Conservation (phyloP, 2,113 vertebrate species). For the Synchiropus splendidus region DNA sequence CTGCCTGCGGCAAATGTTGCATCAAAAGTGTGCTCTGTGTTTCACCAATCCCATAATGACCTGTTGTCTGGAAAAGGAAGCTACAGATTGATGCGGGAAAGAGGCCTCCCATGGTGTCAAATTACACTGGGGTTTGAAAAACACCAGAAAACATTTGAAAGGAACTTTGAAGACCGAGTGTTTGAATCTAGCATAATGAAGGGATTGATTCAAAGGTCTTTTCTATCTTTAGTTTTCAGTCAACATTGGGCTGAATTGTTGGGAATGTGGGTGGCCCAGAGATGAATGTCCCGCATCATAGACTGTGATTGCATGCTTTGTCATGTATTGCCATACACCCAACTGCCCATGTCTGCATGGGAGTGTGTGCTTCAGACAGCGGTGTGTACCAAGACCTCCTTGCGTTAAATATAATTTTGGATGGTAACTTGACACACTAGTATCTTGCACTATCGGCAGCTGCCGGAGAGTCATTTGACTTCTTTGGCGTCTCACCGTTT, state of each 20-base stretch:
- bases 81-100: slow-evolving; percentile 16
- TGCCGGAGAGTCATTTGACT: no score
- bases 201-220: no score
- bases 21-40: slow-evolving; percentile 9
- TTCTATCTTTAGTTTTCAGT: neutral
- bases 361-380: no score
- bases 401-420: no score
- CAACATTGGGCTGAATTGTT: neutral
- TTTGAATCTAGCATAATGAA: no score
- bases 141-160: neutral
- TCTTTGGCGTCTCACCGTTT: no score
- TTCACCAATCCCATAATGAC: slow-evolving; percentile 25
- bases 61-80: slow-evolving; percentile 22
- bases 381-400: no score
- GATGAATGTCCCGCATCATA: neutral
- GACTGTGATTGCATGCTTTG: neutral
- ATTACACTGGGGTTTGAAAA: slow-evolving; percentile 5
- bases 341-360: no score
- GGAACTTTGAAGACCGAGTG: neutral
- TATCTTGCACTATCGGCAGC: no score
- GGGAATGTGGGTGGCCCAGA: neutral
- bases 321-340: neutral
- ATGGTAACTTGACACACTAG: no score
- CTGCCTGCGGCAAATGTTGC: slow-evolving; percentile 7
- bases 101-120: slow-evolving; percentile 11